Conservation (phyloP, 2,888 invertebrate genomes). For the Dastarcus helophoroides region DNA sequence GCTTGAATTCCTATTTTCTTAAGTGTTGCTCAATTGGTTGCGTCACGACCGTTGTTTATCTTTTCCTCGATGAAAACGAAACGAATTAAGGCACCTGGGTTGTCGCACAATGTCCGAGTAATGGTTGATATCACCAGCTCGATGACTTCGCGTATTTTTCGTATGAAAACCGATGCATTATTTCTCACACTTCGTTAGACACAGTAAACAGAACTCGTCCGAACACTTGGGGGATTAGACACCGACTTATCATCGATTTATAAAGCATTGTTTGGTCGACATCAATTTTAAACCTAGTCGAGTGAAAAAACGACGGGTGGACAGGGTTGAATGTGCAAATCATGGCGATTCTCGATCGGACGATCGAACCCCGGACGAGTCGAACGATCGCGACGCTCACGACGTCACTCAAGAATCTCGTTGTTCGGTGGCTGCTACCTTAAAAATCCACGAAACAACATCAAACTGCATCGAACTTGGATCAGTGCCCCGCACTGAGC, state of each 20-base stretch:
- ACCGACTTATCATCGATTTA: slow-evolving; percentile 21
- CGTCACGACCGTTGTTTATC: no score
- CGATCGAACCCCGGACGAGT: no score
- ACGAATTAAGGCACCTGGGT: slow-evolving; percentile 10
- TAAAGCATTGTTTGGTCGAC: slow-evolving; percentile 23
- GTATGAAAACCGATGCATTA: slow-evolving; percentile 21
- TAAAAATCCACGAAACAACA: no score
- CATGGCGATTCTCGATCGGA: no score
- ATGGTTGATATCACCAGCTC: slow-evolving; percentile 8
- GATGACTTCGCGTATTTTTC: slow-evolving; percentile 14
- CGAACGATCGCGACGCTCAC: no score
- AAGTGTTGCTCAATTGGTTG: no score
- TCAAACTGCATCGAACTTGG: no score
- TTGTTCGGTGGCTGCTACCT: no score
- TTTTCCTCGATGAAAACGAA: no score
- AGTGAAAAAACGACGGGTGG: slow-evolving; percentile 14
- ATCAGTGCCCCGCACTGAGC: no score
- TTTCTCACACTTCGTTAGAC: slow-evolving; percentile 36
- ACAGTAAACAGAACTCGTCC: slow-evolving; percentile 32
- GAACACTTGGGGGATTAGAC: slow-evolving; percentile 24
- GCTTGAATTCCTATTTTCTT: no score
- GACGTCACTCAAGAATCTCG: no score
- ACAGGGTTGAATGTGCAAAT: slow-evolving; percentile 21
- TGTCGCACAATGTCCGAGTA: slow-evolving; percentile 10
- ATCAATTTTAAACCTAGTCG: slow-evolving; percentile 23